Evolutionary conservation across 2,797 vertebrate genomes (phyloP).

Genomic region (Kryptolebias ocellatus): DNA sequence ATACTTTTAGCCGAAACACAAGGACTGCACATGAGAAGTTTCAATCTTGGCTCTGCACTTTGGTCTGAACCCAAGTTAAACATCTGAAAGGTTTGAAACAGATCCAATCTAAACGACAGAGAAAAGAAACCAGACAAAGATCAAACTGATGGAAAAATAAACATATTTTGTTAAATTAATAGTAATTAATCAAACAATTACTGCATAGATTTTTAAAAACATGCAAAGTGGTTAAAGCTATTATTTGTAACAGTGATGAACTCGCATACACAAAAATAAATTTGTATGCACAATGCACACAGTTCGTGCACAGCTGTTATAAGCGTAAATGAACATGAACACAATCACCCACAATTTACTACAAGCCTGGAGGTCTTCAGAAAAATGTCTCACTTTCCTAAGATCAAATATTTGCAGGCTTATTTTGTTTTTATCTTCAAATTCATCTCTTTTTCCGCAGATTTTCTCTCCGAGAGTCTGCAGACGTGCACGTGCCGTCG

Average conservation of each 20-base stretch:
- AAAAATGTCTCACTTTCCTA: slow-evolving; percentile 39
- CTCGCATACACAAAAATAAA: slow-evolving; percentile 33
- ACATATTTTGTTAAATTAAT: no score
- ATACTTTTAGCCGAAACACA: no score
- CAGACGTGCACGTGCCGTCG: slow-evolving; percentile 52
- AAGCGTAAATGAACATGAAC: slow-evolving; percentile 54
- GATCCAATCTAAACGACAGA: no score
- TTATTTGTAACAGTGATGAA: slow-evolving; percentile 1
- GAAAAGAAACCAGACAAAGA: no score
- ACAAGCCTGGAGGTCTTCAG: slow-evolving; percentile 38
- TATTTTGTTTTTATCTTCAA: slow-evolving; percentile 61
- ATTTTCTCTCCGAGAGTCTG: slow-evolving; percentile 53
- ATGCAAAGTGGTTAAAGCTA: no score
- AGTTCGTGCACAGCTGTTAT: slow-evolving; percentile 54
- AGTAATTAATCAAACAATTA: no score
- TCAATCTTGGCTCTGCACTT: no score
- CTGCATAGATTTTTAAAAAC: no score
- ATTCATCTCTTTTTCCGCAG: slow-evolving; percentile 58
- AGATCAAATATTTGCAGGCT: slow-evolving; percentile 67
- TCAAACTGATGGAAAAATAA: no score
- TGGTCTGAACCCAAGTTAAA: no score
- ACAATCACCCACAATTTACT: slow-evolving; percentile 50
- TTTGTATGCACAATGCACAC: slow-evolving; percentile 40
- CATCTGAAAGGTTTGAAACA: no score
- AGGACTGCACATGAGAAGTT: no score